A percentile compares a stretch with the other conserved stretches of the same genome.
These are phyloP conservation scores for Nineta flava DNA, from an alignment of 2,888 invertebrate species.

Conservation along the genomic window DNA sequence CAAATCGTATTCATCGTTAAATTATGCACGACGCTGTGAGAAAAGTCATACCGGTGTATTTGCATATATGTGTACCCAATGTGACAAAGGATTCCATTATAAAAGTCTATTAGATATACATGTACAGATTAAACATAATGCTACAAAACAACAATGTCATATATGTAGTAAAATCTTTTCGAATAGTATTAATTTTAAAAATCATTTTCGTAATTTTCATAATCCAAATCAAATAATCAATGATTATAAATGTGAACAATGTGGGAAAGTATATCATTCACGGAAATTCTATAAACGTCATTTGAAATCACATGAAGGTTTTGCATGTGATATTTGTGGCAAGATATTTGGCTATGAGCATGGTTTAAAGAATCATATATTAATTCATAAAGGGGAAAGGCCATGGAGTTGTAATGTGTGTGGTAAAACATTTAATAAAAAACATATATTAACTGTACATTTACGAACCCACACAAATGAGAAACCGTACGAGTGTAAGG, in stretches of 20 bases:
- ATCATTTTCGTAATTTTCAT: conserved; percentile 2
- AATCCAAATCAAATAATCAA: not conserved
- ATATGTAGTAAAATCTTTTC: conserved; percentile 33
- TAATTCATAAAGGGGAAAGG: conserved; percentile 31
- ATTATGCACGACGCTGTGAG: conserved; percentile 9
- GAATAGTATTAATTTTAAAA: conserved; percentile 3
- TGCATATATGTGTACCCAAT: conserved; percentile 25
- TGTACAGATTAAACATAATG: conserved; percentile 25
- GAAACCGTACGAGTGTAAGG: conserved; percentile 31
- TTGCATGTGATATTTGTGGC: conserved; percentile 30
- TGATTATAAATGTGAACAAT: conserved; percentile 13
- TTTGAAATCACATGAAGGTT: conserved; percentile 17
- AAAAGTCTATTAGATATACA: conserved; percentile 30
- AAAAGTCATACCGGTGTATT: conserved; percentile 7
- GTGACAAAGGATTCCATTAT: conserved; percentile 28
- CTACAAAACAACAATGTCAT: conserved; percentile 31
- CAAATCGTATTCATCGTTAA: not conserved
- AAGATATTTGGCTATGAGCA: conserved; percentile 29
- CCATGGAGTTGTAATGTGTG: conserved; percentile 30
- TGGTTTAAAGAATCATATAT: conserved; percentile 28
- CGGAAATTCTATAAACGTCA: conserved; percentile 1
- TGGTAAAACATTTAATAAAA: conserved; percentile 31
- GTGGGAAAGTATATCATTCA: conserved; percentile 11
- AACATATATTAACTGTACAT: conserved; percentile 29
- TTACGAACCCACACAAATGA: conserved; percentile 31